Evolutionary conservation across 2,888 invertebrate species (phyloP).

Genomic region (Brachyptera risi): DNA sequence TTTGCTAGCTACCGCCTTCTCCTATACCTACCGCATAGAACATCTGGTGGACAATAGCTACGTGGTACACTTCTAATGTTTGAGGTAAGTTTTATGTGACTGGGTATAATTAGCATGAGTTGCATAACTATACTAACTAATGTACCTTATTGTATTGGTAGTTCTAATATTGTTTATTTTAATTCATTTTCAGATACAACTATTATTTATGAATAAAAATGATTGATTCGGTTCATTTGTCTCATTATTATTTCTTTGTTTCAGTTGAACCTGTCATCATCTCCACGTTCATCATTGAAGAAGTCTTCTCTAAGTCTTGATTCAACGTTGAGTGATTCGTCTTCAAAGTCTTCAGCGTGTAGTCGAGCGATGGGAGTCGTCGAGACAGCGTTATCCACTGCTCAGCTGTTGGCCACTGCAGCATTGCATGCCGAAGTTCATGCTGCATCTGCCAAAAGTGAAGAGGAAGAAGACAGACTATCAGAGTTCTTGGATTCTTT

Average conservation of each 20-base stretch:
- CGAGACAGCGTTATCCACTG: constrained; percentile 31
- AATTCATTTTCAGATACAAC: neutral
- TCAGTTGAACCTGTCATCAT: neutral
- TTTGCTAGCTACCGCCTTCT: constrained; percentile 23
- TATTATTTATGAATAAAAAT: neutral
- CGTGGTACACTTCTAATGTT: neutral
- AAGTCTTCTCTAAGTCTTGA: neutral
- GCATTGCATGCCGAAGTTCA: constrained; percentile 30
- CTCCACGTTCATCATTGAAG: constrained; percentile 2
- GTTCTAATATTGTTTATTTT: neutral
- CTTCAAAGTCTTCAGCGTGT: neutral
- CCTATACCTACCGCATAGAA: neutral
- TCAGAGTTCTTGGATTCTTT: constrained; percentile 37
- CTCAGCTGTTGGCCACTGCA: constrained; percentile 30
- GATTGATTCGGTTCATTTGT: neutral
- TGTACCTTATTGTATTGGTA: neutral
- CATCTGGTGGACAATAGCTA: neutral
- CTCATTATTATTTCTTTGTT: neutral
- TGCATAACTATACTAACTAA: constrained; percentile 6
- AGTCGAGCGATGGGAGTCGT: constrained; percentile 38
- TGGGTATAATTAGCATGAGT: neutral
- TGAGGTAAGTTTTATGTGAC: constrained; percentile 9
- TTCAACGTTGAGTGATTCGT: neutral
- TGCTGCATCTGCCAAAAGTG: constrained; percentile 16
- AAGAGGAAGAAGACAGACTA: constrained; percentile 36